Evolutionary conservation across 2,888 invertebrate genomes (phyloP).

Genomic region (Catocala sponsa): DNA sequence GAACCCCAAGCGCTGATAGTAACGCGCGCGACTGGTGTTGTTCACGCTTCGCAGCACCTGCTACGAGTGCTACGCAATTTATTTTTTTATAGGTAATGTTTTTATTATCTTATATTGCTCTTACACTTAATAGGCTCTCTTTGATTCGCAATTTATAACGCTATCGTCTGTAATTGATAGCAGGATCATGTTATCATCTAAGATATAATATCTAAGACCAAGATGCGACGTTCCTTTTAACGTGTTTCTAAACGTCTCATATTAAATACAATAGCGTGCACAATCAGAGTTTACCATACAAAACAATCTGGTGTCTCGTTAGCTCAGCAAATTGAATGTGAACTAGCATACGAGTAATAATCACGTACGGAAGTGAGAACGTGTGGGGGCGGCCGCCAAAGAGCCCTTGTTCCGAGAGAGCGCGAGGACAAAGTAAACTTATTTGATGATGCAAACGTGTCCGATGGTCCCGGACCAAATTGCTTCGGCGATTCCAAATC

Average conservation of each 20-base stretch:
- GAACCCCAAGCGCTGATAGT: constrained; percentile 55
- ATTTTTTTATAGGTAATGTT: constrained; percentile 43
- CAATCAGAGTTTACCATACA: constrained; percentile 16
- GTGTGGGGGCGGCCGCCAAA: constrained; percentile 39
- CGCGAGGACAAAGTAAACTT: constrained; percentile 36
- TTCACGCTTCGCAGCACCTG: constrained; percentile 60
- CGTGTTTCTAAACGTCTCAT: background rate
- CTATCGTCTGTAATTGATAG: no score
- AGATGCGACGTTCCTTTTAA: no score
- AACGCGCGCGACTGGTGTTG: constrained; percentile 45
- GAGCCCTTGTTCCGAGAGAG: constrained; percentile 24
- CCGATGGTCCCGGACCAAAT: constrained; percentile 13
- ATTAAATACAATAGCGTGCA: background rate
- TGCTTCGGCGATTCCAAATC: constrained; percentile 21
- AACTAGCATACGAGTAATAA: constrained; percentile 55
- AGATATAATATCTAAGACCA: no score
- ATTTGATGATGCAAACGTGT: constrained; percentile 42
- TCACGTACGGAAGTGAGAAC: constrained; percentile 51
- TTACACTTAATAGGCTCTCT: constrained; percentile 28
- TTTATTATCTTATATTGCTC: constrained; percentile 43
- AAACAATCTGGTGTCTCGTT: constrained; percentile 39
- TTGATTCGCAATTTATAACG: constrained; percentile 17
- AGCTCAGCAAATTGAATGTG: constrained; percentile 55
- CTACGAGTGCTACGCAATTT: constrained; percentile 53
- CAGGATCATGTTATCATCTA: no score